Conservation (phyloP, 2,888 invertebrate genomes). For the Rutpela maculata region DNA sequence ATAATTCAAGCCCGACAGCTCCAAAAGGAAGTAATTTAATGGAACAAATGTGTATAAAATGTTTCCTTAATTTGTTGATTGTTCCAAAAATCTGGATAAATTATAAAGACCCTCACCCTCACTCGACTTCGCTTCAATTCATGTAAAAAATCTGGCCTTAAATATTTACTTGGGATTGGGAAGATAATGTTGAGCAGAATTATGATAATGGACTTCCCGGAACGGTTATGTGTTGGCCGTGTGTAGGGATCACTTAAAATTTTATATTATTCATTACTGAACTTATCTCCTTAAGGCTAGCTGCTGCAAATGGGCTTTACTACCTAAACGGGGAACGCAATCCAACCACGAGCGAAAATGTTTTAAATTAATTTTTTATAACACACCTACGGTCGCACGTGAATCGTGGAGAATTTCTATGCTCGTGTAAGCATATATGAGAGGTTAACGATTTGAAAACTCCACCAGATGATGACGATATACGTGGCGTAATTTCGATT, state of each 20-base stretch:
- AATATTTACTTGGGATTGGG: not conserved
- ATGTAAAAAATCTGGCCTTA: not conserved
- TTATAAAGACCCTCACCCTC: too few relatives aligned
- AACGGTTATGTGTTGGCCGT: not conserved
- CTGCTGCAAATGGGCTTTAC: not conserved
- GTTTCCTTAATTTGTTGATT: too few relatives aligned
- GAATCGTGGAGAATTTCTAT: not conserved
- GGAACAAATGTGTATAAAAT: too few relatives aligned
- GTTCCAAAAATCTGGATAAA: too few relatives aligned
- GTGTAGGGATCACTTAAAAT: slow-evolving; percentile 19
- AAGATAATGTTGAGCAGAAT: not conserved
- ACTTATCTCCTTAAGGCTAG: slow-evolving; percentile 8
- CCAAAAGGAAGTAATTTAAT: too few relatives aligned
- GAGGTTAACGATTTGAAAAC: too few relatives aligned
- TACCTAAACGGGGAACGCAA: not conserved
- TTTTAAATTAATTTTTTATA: slow-evolving; percentile 12
- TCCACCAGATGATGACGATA: too few relatives aligned
- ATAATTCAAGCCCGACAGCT: too few relatives aligned
- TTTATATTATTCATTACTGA: slow-evolving; percentile 16
- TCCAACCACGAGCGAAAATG: not conserved
- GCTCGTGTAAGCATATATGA: too few relatives aligned
- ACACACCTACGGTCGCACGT: not conserved
- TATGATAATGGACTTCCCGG: not conserved
- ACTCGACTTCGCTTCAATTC: too few relatives aligned
- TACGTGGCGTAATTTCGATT: too few relatives aligned